Evolutionary conservation across 2,113 vertebrate genomes (phyloP), one percentile per base, ranked within the genome.

Genomic region (Uria lomvia): DNA sequence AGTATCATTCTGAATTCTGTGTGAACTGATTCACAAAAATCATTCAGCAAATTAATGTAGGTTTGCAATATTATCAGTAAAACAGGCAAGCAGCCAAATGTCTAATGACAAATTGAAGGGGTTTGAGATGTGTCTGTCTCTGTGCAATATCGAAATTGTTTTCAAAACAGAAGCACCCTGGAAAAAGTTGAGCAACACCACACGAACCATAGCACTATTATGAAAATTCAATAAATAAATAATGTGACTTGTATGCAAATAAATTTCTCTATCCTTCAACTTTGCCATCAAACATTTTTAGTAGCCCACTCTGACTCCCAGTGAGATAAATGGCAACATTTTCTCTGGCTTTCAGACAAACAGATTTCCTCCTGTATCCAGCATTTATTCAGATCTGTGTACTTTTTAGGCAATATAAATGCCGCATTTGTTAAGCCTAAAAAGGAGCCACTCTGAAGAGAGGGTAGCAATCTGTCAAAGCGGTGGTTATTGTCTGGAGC

Each of bases 21-120:
- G 97, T 97, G 97, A 98, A 97, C 94, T 92, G 97, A 97, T 97
- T 98, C 98, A 98, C 96, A 97, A 97, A 98, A 98, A 97, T 98
- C 95, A 96, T 97, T 97, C 96, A 98, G 97, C 93, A 98, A 98
- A 98, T 98, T 98, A 98, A 98, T 97, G 96, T 98, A 96, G 97
- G 97, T 98, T 97, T 98, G 95, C 94, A 97, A 98, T 98, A 98
- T 98, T 98, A 98, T 97, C 97, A 97, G 97, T 86, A 97, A 97
- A 97, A 95, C 66, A 96, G 98, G 97, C 98, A 98, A 95, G 96
- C 97, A 96, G 98, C 98, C 98, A 98, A 98, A 97, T 75, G 96
- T 97, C 97, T 98, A 98, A 98, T 98, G 97, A 98, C 97, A 97
- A 98, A 97, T 96, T 98, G 97, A 95, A 97, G 98, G 96, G 96